Evolutionary conservation across 2,797 vertebrate genomes (phyloP).

Genomic region (Antrozous pallidus): DNA sequence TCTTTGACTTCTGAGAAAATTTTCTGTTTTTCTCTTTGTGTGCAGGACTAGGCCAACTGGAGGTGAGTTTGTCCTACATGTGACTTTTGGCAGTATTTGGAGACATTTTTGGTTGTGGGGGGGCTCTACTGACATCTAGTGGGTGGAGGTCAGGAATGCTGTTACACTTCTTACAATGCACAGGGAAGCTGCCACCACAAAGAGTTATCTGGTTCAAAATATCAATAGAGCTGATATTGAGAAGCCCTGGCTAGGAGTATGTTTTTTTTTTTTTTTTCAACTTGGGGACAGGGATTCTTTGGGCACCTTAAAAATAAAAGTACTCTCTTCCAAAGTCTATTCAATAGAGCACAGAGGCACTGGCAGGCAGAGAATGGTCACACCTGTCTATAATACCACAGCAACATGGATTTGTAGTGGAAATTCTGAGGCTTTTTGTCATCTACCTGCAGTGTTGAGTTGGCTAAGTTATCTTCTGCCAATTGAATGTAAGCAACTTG

Average conservation of each 20-base stretch:
- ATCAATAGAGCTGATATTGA: neutral
- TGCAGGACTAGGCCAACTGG: neutral
- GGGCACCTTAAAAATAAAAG: neutral
- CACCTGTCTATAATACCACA: neutral
- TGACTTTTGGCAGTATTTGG: neutral
- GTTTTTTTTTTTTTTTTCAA: slow-evolving; percentile 14
- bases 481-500: neutral
- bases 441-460: neutral
- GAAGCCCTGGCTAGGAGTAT: neutral
- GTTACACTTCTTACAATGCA: neutral
- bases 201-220: neutral
- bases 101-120: neutral
- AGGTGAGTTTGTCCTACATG: neutral
- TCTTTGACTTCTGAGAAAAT: neutral
- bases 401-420: neutral
- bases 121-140: neutral
- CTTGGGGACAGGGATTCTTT: neutral
- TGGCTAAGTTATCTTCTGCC: neutral
- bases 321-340: neutral
- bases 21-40: neutral
- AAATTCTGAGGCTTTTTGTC: neutral
- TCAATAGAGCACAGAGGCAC: neutral
- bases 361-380: neutral
- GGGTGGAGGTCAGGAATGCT: neutral
- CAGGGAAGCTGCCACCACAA: neutral